phyloP scores from a whole-genome alignment of 2,113 vertebrate species.

The Anarhynchus alexandrinus region DNA sequence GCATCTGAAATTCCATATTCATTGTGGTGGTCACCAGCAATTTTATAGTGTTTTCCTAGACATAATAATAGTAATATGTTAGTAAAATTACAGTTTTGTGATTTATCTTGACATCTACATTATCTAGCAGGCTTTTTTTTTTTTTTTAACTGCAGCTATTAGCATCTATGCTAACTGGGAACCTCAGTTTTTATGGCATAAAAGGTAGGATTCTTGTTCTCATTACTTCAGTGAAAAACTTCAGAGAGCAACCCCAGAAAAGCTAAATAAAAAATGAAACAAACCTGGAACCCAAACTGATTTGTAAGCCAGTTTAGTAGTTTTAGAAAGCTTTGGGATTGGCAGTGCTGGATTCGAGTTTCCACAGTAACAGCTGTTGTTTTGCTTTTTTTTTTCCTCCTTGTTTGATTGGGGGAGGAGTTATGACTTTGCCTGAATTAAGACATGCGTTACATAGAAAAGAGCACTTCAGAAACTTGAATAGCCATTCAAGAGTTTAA shows the following conservation, averaged over 20 bases:
- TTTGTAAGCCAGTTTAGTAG: background rate
- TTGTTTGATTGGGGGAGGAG: background rate
- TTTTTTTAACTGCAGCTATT: background rate
- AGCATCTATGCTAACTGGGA: background rate
- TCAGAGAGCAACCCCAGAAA: background rate
- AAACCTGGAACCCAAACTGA: background rate
- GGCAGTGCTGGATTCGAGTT: background rate
- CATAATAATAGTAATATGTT: background rate
- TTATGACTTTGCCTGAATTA: background rate
- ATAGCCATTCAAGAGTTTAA: background rate
- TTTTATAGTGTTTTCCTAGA: background rate
- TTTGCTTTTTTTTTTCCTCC: background rate
- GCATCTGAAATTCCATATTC: background rate
- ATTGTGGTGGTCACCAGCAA: background rate
- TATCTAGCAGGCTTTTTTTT: background rate
- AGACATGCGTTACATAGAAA: background rate
- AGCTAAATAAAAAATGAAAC: background rate
- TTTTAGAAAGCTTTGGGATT: background rate
- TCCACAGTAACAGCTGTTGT: background rate
- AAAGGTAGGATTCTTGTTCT: background rate
- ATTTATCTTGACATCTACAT: background rate
- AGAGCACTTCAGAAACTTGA: background rate
- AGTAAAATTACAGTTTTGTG: background rate
- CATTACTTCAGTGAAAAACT: background rate
- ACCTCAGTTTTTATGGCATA: background rate